Evolutionary conservation across 2,113 vertebrate genomes (phyloP).

Genomic region (Phasianus colchicus): DNA sequence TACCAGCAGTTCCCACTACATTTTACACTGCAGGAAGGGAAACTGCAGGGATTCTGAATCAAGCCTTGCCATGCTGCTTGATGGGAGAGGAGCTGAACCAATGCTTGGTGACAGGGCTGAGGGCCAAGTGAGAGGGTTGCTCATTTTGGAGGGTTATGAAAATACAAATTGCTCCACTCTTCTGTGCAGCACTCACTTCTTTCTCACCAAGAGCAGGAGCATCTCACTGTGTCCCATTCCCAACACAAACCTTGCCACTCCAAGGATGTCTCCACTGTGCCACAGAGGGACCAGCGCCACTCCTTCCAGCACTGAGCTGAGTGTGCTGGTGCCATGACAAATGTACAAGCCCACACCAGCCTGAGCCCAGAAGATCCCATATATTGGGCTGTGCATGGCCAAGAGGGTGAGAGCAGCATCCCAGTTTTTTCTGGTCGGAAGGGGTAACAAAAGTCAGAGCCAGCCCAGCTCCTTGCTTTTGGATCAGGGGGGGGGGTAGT

Average conservation of each 20-base stretch:
- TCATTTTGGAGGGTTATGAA: neutral
- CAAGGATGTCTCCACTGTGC: rapidly evolving
- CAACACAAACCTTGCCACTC: rapidly evolving
- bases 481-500: neutral
- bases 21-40: rapidly evolving
- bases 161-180: neutral
- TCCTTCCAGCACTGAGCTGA: neutral
- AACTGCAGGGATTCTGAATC: neutral
- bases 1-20: neutral
- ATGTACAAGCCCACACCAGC: neutral
- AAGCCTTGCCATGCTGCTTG: neutral
- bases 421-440: neutral
- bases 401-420: neutral
- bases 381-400: neutral
- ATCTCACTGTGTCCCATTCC: neutral
- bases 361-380: rapidly evolving
- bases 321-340: neutral
- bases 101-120: neutral
- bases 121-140: neutral
- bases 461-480: neutral
- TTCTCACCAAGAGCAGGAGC: neutral
- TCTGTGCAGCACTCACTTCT: neutral
- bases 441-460: neutral
- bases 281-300: neutral
- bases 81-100: neutral